phyloP scores from a whole-genome alignment of 1,140 invertebrate genomes.

The Bombus soroeensis region DNA sequence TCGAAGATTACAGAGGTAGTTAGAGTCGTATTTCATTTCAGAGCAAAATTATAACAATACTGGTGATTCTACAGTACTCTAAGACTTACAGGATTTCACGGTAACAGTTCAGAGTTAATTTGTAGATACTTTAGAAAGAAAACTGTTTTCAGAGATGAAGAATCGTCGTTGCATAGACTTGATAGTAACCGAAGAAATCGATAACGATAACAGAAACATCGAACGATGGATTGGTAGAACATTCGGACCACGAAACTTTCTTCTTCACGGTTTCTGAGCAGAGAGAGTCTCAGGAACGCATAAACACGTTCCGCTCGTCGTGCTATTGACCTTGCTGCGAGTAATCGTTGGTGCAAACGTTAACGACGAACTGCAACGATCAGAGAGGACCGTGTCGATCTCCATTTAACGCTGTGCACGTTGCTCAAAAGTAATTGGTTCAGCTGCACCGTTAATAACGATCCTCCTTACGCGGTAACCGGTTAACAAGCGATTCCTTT shows the following conservation, averaged over 20 bases:
- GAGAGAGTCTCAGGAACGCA: conserved; percentile 46
- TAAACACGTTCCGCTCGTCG: background rate
- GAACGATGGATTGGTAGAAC: background rate
- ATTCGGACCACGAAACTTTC: conserved; percentile 42
- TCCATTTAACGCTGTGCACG: background rate
- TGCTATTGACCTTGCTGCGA: conserved; percentile 1
- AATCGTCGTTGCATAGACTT: background rate
- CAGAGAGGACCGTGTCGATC: background rate
- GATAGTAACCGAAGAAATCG: background rate
- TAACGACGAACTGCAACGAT: background rate
- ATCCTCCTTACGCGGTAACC: background rate
- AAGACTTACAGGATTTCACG: too few species aligned
- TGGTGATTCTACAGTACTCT: too few species aligned
- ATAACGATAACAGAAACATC: background rate
- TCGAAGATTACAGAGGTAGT: too few species aligned
- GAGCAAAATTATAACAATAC: too few species aligned
- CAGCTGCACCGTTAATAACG: background rate
- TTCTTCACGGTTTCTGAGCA: conserved; percentile 63
- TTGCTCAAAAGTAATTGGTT: conserved; percentile 2
- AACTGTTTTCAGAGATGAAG: background rate
- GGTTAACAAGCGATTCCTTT: background rate
- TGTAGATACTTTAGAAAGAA: background rate
- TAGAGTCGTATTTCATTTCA: too few species aligned
- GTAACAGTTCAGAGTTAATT: too few species aligned
- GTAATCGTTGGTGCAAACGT: background rate